Base-by-base conservation (phyloP, 2,113 vertebrate species). In the Procavia capensis region DNA sequence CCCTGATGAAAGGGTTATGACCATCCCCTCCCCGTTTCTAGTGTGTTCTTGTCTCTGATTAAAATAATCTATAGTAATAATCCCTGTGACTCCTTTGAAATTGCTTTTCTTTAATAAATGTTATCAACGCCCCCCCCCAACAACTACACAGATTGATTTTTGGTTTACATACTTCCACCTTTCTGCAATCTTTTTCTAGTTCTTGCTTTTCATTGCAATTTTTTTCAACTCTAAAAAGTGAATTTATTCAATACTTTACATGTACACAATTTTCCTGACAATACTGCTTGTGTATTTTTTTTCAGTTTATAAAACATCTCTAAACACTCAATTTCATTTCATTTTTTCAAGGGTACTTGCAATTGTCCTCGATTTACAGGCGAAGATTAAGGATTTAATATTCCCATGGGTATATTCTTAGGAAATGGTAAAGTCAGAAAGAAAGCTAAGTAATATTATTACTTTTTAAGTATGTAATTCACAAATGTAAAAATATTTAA, bases 31-130 rank as follows among this genome's bases (percentile, higher is more conserved):
- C 17, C 7, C 75, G 61, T 2, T 70, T 4, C 19, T 43, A 54
- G 50, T 72, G 11, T 88, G 54, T 85, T n/a, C 34, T 93, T 95
- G 11, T 85, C 75, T 90, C 74, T 86, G 14, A 84, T 70, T 63
- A 89, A 88, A 34, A 61, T 78, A 63, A 90, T 94, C 82, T 83
- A 31, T 68, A 87, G 41, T 57, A 88, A 90, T 83, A 92, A 93
- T 79, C 47, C 41, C 34, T 27, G 43, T 39, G 74, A 82, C 61
- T 63, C 20, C 27, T 80, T 68, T 50, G 36, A 79, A 96, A 86
- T 70, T 29, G 45, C 45, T 82, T 92, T 81, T 76, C 70, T 81
- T 74, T 87, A 82, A 80, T 31, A 79, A 92, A 78, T 75, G 29
- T 19, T 90, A 17, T 87, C 17, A 68, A n/a, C 6, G 20, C 19